phyloP scores from a whole-genome alignment of 1,140 invertebrate species.

The Drosophila tsacasi region DNA sequence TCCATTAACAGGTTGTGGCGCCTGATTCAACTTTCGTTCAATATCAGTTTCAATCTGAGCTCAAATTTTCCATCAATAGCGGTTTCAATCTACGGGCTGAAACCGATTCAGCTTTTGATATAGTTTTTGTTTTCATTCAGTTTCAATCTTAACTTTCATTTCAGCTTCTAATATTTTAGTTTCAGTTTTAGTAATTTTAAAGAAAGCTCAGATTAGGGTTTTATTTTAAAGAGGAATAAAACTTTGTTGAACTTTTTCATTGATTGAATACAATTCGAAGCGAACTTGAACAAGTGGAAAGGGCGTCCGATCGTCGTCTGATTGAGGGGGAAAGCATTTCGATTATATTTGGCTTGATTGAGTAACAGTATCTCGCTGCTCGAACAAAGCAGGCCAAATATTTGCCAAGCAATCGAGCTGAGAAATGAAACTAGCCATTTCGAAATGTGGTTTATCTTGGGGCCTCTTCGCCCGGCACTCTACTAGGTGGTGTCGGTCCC shows the following conservation, averaged over 20 bases:
- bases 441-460: slow-evolving; percentile 66
- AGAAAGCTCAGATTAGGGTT: neutral
- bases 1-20: slow-evolving; percentile 4
- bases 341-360: slow-evolving; percentile 56
- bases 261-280: neutral
- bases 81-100: neutral
- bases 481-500: slow-evolving; percentile 24
- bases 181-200: neutral
- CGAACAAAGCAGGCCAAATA: slow-evolving; percentile 73
- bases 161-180: slow-evolving; percentile 3
- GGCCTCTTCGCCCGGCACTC: slow-evolving; percentile 35
- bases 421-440: slow-evolving; percentile 77
- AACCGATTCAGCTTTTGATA: neutral
- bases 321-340: slow-evolving; percentile 10
- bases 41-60: neutral
- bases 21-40: neutral
- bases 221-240: neutral
- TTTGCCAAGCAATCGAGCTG: slow-evolving; percentile 77
- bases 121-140: neutral
- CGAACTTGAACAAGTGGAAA: neutral
- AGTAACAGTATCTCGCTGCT: slow-evolving; percentile 57
- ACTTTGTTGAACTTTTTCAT: neutral
- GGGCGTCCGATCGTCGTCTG: slow-evolving; percentile 19
- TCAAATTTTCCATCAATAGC: neutral
- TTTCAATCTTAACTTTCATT: neutral